Percentiles rank a stretch among this genome's conserved stretches.
These are phyloP conservation scores for Galemys pyrenaicus DNA, from an alignment of 2,113 vertebrate species.

Conservation along the genomic window DNA sequence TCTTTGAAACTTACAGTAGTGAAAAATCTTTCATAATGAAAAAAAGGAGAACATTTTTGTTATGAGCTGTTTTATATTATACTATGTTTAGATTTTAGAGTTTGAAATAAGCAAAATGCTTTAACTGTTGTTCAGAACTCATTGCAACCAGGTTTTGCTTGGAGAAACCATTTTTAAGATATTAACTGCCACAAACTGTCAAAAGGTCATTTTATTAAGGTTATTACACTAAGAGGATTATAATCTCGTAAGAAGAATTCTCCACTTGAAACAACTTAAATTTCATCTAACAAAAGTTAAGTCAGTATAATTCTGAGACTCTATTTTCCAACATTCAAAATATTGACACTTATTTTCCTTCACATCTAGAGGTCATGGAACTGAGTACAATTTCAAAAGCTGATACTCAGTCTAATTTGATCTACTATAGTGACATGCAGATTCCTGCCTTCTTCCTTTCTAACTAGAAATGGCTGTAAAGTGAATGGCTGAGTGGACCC, in stretches of 20 bases:
- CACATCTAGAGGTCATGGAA: not conserved
- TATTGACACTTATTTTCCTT: not conserved
- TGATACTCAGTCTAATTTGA: not conserved
- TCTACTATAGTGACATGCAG: not conserved
- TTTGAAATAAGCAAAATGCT: constrained; percentile 48
- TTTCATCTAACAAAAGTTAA: constrained; percentile 2
- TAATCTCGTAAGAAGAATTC: constrained; percentile 14
- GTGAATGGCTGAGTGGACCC: not conserved
- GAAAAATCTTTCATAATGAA: constrained; percentile 19
- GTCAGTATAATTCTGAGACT: constrained; percentile 28
- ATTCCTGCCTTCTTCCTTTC: not conserved
- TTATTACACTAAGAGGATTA: constrained; percentile 10
- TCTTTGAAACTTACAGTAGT: constrained; percentile 11
- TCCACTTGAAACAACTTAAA: constrained; percentile 46
- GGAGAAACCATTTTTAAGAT: constrained; percentile 45
- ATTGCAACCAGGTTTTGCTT: constrained; percentile 47
- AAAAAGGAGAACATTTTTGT: constrained; percentile 2
- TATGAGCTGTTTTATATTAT: constrained; percentile 25
- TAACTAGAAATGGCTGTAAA: constrained; percentile 2
- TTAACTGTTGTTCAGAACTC: constrained; percentile 28
- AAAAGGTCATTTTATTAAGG: constrained; percentile 11
- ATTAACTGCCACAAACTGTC: constrained; percentile 15
- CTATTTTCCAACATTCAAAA: constrained; percentile 39
- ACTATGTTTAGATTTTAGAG: not conserved
- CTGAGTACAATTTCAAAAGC: not conserved